Evolutionary conservation across 2,888 invertebrate species (phyloP), one percentile per base, ranked within the genome.

Genomic region (Luperina testacea): DNA sequence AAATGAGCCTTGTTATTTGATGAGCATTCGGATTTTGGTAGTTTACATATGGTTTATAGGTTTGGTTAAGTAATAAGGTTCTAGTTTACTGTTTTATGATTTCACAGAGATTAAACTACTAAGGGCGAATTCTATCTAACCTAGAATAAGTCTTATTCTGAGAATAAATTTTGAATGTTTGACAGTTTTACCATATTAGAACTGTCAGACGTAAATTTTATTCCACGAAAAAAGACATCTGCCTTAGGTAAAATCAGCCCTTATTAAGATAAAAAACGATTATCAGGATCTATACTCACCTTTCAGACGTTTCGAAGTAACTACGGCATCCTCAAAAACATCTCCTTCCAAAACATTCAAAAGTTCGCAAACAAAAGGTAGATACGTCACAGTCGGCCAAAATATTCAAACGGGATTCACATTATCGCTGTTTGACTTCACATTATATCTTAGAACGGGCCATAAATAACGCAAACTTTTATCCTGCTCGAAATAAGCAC

Each of bases 391-490:
- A 90, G 77, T 83, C 89, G 85, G 87, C 92, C 92, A 94, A 93
- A 95, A 94, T 95, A 96, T 95, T 94, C 94, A 95, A 92, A 90
- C 93, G 91, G 90, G 90, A 93, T 93, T 92, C 94, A 92, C 96
- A 97, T 97, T 97, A 97, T 97, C 96, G 95, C 96, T 94, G 94
- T 96, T 97, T 95, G 96, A 96, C 94, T 96, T 95, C 96, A 96
- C 96, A 96, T 97, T 96, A 97, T 96, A 97, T 97, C 96, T 97
- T 95, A 95, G 94, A 93, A 92, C 92, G 92, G 92, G 89, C 93
- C 96, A 96, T 97, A 97, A 97, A 97, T 97, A 96, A 96, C 96
- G 91, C 91, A 95, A 96, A 96, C 95, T 97, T 96, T 97, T 97
- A 96, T 97, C 97, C 96, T 93, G 91, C 94, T 93, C 94, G 96